A percentile compares a stretch with the other conserved stretches of the same genome.
Conservation (phyloP, 2,888 invertebrate species). For the Actias luna region DNA sequence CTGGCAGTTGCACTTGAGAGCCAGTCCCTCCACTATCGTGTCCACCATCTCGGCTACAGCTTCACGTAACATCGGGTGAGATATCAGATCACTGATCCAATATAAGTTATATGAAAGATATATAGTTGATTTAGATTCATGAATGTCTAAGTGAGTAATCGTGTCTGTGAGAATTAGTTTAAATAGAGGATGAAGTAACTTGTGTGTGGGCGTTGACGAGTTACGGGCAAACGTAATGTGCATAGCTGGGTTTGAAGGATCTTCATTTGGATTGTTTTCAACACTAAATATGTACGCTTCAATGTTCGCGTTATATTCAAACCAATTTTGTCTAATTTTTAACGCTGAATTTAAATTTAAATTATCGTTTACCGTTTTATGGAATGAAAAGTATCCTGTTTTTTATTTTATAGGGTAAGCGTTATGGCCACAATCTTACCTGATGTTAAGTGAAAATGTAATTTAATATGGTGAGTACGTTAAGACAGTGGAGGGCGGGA, state of each 20-base stretch:
- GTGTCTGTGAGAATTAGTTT: constrained; percentile 12
- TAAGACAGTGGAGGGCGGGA: no score
- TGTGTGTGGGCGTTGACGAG: constrained; percentile 13
- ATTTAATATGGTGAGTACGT: no score
- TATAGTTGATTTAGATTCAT: neutral
- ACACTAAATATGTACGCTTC: no score
- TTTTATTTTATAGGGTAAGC: no score
- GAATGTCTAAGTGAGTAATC: neutral
- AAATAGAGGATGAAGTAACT: constrained; percentile 17
- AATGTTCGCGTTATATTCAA: no score
- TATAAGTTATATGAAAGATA: neutral
- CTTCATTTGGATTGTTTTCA: neutral
- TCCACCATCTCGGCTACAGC: neutral
- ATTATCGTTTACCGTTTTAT: no score
- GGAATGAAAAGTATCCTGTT: no score
- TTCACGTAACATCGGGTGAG: neutral
- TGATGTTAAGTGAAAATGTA: no score
- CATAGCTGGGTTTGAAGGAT: neutral
- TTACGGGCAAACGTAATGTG: neutral
- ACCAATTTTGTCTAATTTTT: no score
- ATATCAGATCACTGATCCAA: no score
- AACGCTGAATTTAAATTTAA: no score
- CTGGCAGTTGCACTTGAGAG: neutral
- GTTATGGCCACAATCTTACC: no score
- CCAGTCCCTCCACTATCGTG: neutral